Base-by-base conservation (phyloP, 92 coral and sea anemone genomes). In the Paragorgia papillata region DNA sequence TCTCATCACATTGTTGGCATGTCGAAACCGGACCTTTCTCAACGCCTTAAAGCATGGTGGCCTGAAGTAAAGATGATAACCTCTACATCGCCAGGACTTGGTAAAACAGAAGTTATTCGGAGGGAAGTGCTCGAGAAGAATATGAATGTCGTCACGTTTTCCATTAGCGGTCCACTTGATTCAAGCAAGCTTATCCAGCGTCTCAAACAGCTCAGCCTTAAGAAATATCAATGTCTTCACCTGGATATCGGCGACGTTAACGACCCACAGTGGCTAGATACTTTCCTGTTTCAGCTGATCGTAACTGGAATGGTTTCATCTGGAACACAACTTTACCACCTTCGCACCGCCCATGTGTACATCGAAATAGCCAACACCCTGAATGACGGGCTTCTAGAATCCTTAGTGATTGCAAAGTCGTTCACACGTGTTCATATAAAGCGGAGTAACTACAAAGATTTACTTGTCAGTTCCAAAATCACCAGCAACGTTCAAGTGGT, bases 281-380 rank as follows among this genome's bases (percentile, higher is more conserved):
- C 85, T 19, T 90, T 90, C 57, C 75, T 90, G 56, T 90, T 90
- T 70, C 91, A 90, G 54, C 85, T 90, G 31, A 80, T 90, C 28
- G 88, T 85, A 4, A 70, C 88, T 8, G 91, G 96, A 40, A 87
- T 90, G 96, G 96, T 90, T 35, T 83, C 91, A n/a, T 87, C 85
- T 59, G 89, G 86, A 28, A 90, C 96, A 15, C 74, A 66, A 62
- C 35, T 87, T 24, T 87, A 80, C 55, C 91, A 88, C 20, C 68
- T 90, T 68, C 89, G 81, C 0, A 90, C 91, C 40, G 50, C 51
- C n/a, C 60, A 50, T 19, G 80, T 90, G 15, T 83, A 85, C 60
- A 84, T 87, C 28, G 96, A 90, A 80, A 74, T 87, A 15, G 96
- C 96, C 39, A 90, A 90, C 71, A 87, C 96, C 18, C 64, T 90